Conservation (phyloP, 2,888 invertebrate genomes). For the Melangyna quadrimaculata region DNA sequence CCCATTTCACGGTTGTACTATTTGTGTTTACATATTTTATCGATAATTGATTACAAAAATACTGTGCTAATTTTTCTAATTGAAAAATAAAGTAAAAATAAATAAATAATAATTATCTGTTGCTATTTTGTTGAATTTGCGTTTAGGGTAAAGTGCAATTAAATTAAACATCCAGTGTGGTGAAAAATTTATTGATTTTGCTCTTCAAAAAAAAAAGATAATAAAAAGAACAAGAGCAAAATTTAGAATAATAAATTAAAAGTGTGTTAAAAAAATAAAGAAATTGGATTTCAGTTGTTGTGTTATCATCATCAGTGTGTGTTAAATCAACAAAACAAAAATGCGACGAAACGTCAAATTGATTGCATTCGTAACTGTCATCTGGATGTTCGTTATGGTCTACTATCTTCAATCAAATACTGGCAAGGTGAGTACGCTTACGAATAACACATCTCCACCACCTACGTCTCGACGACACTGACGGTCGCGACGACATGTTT, state of each 20-base stretch:
- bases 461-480: not conserved
- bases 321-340: constrained; percentile 59
- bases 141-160: constrained; percentile 17
- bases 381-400: constrained; percentile 81
- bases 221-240: not conserved
- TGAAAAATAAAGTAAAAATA: not conserved
- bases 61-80: not conserved
- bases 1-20: constrained; percentile 13
- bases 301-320: not conserved
- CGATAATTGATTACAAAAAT: constrained; percentile 16
- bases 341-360: constrained; percentile 81
- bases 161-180: constrained; percentile 6
- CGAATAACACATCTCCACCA: not conserved
- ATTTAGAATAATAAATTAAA: not conserved
- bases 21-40: constrained; percentile 42
- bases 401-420: constrained; percentile 80
- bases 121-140: not conserved
- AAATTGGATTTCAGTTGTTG: not conserved
- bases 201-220: not conserved
- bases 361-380: constrained; percentile 80
- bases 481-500: not conserved
- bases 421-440: constrained; percentile 79
- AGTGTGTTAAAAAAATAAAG: not conserved
- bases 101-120: not conserved
- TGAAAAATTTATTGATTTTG: not conserved